Evolutionary conservation across 1,140 invertebrate genomes (phyloP), one percentile per base, ranked within the genome.

Genomic region (Pemphigus obesinymphae): DNA sequence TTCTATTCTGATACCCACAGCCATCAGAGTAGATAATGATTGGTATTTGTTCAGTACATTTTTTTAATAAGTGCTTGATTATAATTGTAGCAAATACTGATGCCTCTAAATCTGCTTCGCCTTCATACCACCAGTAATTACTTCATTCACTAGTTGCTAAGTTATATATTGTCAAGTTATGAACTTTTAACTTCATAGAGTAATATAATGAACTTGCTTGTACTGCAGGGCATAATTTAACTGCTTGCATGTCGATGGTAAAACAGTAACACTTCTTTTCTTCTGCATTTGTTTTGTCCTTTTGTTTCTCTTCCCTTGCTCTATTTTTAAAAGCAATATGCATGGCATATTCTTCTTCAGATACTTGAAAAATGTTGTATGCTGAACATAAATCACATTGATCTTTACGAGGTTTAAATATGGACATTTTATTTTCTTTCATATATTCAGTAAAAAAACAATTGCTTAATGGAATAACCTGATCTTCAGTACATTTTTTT

Each of bases 371-470:
- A 73, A 82, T 82, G 85, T 86, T 84, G 83, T 84, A 84, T 73
- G 55, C 63, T 80, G 83, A 84, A 83, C 86, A 87, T 34, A 85
- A 73, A 43, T 87, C 85, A 82, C 86, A 87, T 43, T 85, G 83
- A 83, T 87, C 86, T 84, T 87, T 88, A 83, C 84, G 85, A 11
- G 86, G 87, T 55, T 84, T 83, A 78, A 84, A 85, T 75, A 86
- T 48, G 40, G 82, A 83, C 70, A 86, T 53, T 76, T 86, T 87
- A 37, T 55, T 75, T 82, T 86, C 84, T 48, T 84, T 82, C 76
- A 85, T 84, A 61, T 84, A 20, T 81, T 85, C 20, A 55, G 55
- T n/a, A 78, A 83, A 83, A 20, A 10, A 66, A 29, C 31, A 76
- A 45, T 68, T 58, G 48, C 66, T 72, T n/a, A 72, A 50, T n/a